Evolutionary conservation across 2,888 invertebrate genomes (phyloP), one percentile per base, ranked within the genome.

Genomic region (Epinotia ramella): DNA sequence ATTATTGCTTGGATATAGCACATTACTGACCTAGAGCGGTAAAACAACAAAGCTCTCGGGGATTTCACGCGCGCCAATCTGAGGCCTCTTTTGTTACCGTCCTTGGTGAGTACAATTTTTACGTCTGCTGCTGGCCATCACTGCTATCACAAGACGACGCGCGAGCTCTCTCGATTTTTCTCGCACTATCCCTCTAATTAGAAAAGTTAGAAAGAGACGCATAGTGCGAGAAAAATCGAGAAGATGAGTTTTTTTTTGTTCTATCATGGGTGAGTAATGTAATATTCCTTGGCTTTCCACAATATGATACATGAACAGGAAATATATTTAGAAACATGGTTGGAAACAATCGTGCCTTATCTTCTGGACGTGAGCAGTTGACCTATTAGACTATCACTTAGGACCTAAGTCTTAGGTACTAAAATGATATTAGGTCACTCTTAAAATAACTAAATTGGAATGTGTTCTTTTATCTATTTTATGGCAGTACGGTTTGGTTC

Each of bases 341-440:
- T 53, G 20, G 70, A 18, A 64, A 44, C 44, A 59, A 11, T 28
- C 69, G 75, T 75, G 75, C 71, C 59, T 60, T 75, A 75, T 75
- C 75, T 24, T 20, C 18, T 18, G 44, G 53, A 71, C 75, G 69
- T 70, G 75, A 46, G 33, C 11, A 6, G 44, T 60, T 56, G 71
- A 53, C 59, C 64, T 53, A 75, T 53, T 18, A 12, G 20, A 20
- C 64, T 75, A 75, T 75, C 75, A 18, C 57, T 46, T 59, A 53
- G 24, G 68, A 44, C 59, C 69, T 7, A 60, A 60, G 44, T 44
- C 28, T 56, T 69, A 59, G 57, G 44, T 53, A 66, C 66, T 66
- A 65, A 49, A 68, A 13, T 66, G 16, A 20, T 68, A 65, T 65
- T 70, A 44, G 74, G 74, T 75, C 74, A 65, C 74, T 64, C 69